Evolutionary conservation across 2,797 vertebrate species (phyloP).

Genomic region (Halcyon badia): DNA sequence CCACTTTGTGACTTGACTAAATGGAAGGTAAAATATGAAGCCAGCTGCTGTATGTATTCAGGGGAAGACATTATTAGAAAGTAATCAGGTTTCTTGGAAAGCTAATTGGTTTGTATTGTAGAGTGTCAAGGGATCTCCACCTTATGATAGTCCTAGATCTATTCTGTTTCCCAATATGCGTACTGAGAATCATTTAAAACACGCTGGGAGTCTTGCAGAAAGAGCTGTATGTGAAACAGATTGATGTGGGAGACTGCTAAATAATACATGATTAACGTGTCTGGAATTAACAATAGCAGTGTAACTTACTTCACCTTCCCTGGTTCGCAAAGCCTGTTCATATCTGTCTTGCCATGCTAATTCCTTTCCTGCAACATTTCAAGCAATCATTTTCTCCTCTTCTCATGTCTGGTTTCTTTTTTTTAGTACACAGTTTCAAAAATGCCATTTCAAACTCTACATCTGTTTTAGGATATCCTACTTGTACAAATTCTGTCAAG

Average conservation of each 20-base stretch:
- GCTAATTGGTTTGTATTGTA: not conserved
- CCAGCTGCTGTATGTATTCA: not conserved
- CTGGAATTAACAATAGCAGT: conserved; percentile 37
- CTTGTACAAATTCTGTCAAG: not conserved
- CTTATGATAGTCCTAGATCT: not conserved
- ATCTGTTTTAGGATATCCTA: not conserved
- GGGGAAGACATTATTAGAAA: not conserved
- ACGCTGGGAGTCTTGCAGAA: not conserved
- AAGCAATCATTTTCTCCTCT: not conserved
- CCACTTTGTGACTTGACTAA: not conserved
- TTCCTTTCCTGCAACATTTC: not conserved
- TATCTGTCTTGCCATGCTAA: not conserved
- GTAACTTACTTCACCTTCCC: conserved; percentile 44
- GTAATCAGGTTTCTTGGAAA: not conserved
- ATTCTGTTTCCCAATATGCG: not conserved
- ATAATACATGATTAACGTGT: conserved; percentile 33
- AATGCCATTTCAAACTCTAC: rapidly evolving
- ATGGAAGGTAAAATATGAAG: not conserved
- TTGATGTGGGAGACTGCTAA: conserved; percentile 1
- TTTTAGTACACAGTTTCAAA: not conserved
- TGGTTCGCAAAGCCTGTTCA: not conserved
- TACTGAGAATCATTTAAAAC: not conserved
- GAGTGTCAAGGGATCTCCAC: not conserved
- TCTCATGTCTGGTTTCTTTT: not conserved
- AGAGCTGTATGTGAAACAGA: not conserved